A percentile compares a stretch with the other conserved stretches of the same genome.
Evolutionary conservation across 2,797 vertebrate genomes (phyloP).

Genomic region (Sarcophilus harrisii): DNA sequence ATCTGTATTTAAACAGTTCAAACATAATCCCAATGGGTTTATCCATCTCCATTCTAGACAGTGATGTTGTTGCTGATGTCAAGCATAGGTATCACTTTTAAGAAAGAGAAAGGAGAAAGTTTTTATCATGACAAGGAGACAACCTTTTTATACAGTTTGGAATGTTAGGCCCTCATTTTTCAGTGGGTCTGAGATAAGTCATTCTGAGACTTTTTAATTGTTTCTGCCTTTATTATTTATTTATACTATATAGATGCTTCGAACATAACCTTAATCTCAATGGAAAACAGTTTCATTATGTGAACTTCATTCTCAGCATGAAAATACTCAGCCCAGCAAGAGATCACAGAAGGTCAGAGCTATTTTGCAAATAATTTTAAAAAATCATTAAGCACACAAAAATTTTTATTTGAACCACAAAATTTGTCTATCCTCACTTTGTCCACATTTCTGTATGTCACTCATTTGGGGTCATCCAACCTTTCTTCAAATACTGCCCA

Average conservation of each 20-base stretch:
- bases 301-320: conserved; percentile 48
- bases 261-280: conserved; percentile 58
- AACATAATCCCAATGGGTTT: conserved; percentile 73
- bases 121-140: conserved; percentile 74
- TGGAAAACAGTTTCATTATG: conserved; percentile 66
- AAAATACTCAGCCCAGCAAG: conserved; percentile 45
- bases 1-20: conserved; percentile 76
- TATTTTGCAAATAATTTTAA: conserved; percentile 50
- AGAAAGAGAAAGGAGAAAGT: conserved; percentile 75
- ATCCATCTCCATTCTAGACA: conserved; percentile 43
- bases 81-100: conserved; percentile 77
- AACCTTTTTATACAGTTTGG: conserved; percentile 73
- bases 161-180: conserved; percentile 76
- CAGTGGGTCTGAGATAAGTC: conserved; percentile 75
- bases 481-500: conserved; percentile 33
- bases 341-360: conserved; percentile 26
- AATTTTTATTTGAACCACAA: conserved; percentile 46
- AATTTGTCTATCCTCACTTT: conserved; percentile 51
- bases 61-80: conserved; percentile 66
- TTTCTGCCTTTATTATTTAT: conserved; percentile 79
- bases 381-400: conserved; percentile 59
- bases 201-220: conserved; percentile 76
- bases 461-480: conserved; percentile 40
- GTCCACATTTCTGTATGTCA: conserved; percentile 47
- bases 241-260: conserved; percentile 65